Evolutionary conservation across 2,797 vertebrate species (phyloP).

Genomic region (Smutsia temminckii): DNA sequence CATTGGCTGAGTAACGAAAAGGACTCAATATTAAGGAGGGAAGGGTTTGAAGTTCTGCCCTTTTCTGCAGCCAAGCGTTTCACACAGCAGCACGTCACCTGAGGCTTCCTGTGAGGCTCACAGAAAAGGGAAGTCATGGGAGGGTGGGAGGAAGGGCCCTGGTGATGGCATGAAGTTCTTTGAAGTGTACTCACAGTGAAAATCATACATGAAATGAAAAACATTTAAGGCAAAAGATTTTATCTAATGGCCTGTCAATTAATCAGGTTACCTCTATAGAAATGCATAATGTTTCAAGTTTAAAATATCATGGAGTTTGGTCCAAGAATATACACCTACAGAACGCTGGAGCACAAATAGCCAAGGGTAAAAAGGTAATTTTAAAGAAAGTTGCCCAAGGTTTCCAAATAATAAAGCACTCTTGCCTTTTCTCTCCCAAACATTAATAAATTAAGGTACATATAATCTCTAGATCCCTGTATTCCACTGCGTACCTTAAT

Average conservation of each 20-base stretch:
- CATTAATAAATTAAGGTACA: not conserved
- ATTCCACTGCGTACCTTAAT: not conserved
- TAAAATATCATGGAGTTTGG: not conserved
- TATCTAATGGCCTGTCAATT: not conserved
- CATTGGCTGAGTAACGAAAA: not conserved
- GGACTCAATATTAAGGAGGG: not conserved
- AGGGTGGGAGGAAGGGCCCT: not conserved
- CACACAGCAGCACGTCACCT: not conserved
- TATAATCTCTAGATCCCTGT: not conserved
- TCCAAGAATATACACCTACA: not conserved
- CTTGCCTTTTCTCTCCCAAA: not conserved
- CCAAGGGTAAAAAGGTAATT: not conserved
- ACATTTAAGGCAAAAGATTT: not conserved
- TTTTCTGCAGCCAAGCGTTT: not conserved
- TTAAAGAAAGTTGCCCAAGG: not conserved
- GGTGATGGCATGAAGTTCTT: not conserved
- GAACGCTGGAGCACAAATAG: not conserved
- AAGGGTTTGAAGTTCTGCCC: not conserved
- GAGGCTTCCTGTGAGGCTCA: not conserved
- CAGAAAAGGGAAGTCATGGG: not conserved
- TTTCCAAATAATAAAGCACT: not conserved
- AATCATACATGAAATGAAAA: not conserved
- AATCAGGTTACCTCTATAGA: not conserved
- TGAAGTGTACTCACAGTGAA: not conserved
- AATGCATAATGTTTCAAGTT: not conserved